Evolutionary conservation across 2,113 vertebrate species (phyloP), one percentile per base, ranked within the genome.

Genomic region (Nycticebus coucang): DNA sequence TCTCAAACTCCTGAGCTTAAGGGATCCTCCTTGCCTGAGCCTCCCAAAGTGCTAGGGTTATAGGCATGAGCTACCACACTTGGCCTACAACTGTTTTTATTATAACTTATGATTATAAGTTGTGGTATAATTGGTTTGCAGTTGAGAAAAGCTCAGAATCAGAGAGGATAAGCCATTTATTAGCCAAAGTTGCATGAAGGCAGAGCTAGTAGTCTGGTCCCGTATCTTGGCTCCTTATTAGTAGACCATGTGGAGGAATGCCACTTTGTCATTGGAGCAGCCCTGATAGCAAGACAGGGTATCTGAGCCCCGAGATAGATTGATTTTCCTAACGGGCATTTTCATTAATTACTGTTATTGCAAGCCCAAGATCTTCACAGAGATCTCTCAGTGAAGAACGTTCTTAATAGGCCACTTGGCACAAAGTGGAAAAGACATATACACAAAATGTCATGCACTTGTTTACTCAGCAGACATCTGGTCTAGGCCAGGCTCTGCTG

Each of bases 321-420:
- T 86, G 64, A 30, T 85, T 91, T 84, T 95, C 72, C 35, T 62
- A 69, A 37, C 41, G 85, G 33, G 10, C 14, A 7, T 88, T 35
- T 74, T 50, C 35, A 64, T 83, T 77, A 94, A 83, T 96, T 91
- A 95, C 89, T 77, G 15, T 93, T 81, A 72, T 7, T 45, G 10
- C 69, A 87, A 87, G 71, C 68, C 26, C 0, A 0, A 83, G 69
- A 66, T 28, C 71, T 89, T 94, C 62, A 85, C 35, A 86, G 64
- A 96, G 85, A 37, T 78, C 50, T 82, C 60, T 72, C 19, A 18
- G 37, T 19, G 22, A 92, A 85, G 60, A 17, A 37, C 45, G 17
- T 53, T 50, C 37, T 75, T 92, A 71, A 30, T 75, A 57, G 72
- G 8, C 68, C 12, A 33, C 62, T 95, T 80, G 71, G 35, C 66